phyloP scores from a whole-genome alignment of 2,797 vertebrate species.

The Oreortyx pictus region DNA sequence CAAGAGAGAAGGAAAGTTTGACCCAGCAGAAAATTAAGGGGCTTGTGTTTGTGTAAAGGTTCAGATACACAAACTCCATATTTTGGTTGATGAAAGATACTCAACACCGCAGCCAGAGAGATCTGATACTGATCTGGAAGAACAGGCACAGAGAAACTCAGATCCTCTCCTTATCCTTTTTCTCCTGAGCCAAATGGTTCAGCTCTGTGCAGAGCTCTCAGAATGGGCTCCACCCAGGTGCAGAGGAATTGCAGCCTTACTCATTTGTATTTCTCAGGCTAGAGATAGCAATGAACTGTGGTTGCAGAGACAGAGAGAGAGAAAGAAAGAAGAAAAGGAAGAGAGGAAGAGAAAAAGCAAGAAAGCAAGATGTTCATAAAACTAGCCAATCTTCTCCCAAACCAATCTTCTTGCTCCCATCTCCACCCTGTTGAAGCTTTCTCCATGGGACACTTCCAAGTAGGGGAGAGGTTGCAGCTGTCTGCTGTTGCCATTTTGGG shows the following conservation, averaged over 20 bases:
- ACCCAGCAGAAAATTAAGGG: background rate
- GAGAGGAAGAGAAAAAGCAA: background rate
- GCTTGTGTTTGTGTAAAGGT: background rate
- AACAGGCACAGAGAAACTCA: background rate
- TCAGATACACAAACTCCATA: background rate
- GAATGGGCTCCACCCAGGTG: slow-evolving; percentile 58
- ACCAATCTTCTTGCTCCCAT: background rate
- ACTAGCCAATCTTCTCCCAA: slow-evolving; percentile 34
- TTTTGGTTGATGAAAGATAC: background rate
- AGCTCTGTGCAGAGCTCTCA: background rate
- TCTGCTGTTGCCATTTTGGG: slow-evolving; percentile 63
- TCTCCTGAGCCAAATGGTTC: background rate
- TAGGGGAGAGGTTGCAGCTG: slow-evolving; percentile 75
- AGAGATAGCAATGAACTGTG: background rate
- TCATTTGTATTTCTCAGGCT: background rate
- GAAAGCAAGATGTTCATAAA: slow-evolving; percentile 3
- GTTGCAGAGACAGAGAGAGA: background rate
- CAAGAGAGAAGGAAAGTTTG: background rate
- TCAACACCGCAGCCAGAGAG: background rate
- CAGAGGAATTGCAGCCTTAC: slow-evolving; percentile 26
- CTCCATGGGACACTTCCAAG: slow-evolving; percentile 68
- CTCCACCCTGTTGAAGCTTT: slow-evolving; percentile 58
- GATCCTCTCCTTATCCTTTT: slow-evolving; percentile 4
- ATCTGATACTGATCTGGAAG: background rate
- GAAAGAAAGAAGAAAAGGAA: background rate